phyloP scores from a whole-genome alignment of 2,797 vertebrate species.

The Premnoplex brunnescens region DNA sequence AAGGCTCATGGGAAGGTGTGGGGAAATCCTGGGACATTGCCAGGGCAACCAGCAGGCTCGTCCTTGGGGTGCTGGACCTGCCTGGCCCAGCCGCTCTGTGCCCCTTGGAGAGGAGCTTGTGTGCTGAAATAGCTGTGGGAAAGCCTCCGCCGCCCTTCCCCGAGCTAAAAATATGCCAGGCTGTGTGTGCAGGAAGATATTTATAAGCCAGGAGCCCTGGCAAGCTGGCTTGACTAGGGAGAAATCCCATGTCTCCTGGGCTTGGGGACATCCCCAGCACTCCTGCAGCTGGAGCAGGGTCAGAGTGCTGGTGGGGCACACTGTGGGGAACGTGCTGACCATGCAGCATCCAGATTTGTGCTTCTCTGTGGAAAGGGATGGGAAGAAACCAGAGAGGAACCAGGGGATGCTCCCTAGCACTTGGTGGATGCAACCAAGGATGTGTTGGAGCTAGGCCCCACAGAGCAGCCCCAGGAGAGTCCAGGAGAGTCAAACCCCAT shows the following conservation, averaged over 20 bases:
- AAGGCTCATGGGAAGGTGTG: background rate
- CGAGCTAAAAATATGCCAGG: slow-evolving; percentile 37
- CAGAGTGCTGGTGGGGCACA: background rate
- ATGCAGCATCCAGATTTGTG: background rate
- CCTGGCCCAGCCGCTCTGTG: background rate
- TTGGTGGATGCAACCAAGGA: background rate
- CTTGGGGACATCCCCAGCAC: background rate
- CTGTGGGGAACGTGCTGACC: rapidly evolving
- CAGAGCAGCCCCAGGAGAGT: background rate
- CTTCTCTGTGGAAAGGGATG: rapidly evolving
- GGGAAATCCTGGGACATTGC: background rate
- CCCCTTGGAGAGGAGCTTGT: background rate
- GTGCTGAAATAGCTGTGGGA: slow-evolving; percentile 54
- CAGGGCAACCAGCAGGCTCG: rapidly evolving
- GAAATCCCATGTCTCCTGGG: background rate
- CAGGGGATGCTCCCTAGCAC: background rate
- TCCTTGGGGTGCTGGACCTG: background rate
- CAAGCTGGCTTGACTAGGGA: slow-evolving; percentile 1
- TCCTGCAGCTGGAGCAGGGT: background rate
- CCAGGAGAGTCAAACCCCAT: background rate
- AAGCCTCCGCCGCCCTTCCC: slow-evolving; percentile 48
- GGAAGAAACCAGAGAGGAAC: background rate
- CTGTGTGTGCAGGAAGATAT: slow-evolving; percentile 46
- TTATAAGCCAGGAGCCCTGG: slow-evolving; percentile 52
- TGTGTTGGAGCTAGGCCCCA: background rate